Evolutionary conservation across 2,113 vertebrate genomes (phyloP).

Genomic region (Oryzias curvinotus): DNA sequence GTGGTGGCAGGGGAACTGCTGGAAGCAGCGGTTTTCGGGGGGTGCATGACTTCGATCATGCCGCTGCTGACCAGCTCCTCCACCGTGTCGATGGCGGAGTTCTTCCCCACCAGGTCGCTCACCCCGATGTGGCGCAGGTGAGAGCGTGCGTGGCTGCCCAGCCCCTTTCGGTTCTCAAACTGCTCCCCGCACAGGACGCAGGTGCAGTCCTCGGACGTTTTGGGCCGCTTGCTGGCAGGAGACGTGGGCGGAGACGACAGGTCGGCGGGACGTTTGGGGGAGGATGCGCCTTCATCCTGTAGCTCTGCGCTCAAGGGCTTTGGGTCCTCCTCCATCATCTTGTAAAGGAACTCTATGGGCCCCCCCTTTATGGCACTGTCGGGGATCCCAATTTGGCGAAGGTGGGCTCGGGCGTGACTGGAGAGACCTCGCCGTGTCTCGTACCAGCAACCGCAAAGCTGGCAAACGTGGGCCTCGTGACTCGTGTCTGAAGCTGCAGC

Average conservation of each 20-base stretch:
- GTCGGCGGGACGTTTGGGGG: slow-evolving; percentile 62
- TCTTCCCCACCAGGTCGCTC: slow-evolving; percentile 75
- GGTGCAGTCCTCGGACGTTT: slow-evolving; percentile 51
- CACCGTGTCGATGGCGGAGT: slow-evolving; percentile 74
- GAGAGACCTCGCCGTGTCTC: slow-evolving; percentile 88
- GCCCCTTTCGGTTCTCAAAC: slow-evolving; percentile 81
- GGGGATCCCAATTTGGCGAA: slow-evolving; percentile 84
- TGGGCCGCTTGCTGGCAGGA: slow-evolving; percentile 65
- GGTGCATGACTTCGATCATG: slow-evolving; percentile 19
- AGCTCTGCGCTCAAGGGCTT: slow-evolving; percentile 56
- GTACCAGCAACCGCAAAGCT: slow-evolving; percentile 90
- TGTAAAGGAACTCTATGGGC: slow-evolving; percentile 85
- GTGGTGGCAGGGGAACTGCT: slow-evolving; percentile 10
- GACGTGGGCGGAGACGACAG: slow-evolving; percentile 38
- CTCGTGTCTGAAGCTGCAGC: slow-evolving; percentile 76
- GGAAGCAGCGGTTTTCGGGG: not conserved
- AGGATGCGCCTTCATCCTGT: slow-evolving; percentile 22
- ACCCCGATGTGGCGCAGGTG: slow-evolving; percentile 81
- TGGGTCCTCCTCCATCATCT: slow-evolving; percentile 83
- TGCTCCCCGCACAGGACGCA: slow-evolving; percentile 76
- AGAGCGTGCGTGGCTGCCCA: slow-evolving; percentile 78
- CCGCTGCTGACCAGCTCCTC: slow-evolving; percentile 71
- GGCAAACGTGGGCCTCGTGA: slow-evolving; percentile 83
- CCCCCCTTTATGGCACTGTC: slow-evolving; percentile 81
- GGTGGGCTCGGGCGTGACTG: slow-evolving; percentile 85